Percentiles rank a stretch among this genome's conserved stretches.
These are phyloP conservation scores for Acanthurus lineatus DNA, from an alignment of 2,797 vertebrate species.

Conservation along the genomic window DNA sequence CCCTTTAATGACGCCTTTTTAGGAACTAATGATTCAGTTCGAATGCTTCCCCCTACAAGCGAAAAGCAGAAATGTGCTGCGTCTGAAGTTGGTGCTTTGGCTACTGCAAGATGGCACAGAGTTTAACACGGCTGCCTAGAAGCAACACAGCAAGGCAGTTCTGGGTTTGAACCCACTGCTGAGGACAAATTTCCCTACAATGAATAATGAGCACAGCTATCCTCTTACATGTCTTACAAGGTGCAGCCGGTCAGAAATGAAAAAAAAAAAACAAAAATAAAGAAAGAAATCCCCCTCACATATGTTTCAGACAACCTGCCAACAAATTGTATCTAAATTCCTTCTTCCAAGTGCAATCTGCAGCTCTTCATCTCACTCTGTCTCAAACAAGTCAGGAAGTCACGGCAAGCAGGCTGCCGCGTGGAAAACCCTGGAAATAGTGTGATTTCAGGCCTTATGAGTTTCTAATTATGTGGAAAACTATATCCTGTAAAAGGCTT, in stretches of 20 bases:
- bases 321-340: not conserved
- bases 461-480: constrained; percentile 5
- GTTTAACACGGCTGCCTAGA: not conserved
- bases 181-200: not conserved
- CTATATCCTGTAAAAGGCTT: not conserved
- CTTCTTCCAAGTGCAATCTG: not conserved
- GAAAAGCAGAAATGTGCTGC: not conserved
- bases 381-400: not conserved
- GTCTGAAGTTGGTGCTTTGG: not conserved
- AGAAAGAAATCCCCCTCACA: too few species aligned
- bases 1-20: not conserved
- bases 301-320: too few species aligned
- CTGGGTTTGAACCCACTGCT: not conserved
- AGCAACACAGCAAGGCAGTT: not conserved
- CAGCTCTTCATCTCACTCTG: not conserved
- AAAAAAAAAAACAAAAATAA: too few species aligned
- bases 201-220: not conserved
- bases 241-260: not conserved
- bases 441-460: not conserved
- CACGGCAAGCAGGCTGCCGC: not conserved
- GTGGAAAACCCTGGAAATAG: not conserved
- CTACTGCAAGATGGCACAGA: not conserved
- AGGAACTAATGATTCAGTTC: not conserved
- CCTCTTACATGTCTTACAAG: not conserved
- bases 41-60: not conserved